Percentiles rank a stretch among this genome's conserved stretches.
These are phyloP conservation scores for Chloropsis hardwickii DNA, from an alignment of 2,113 vertebrate species.

Conservation along the genomic window DNA sequence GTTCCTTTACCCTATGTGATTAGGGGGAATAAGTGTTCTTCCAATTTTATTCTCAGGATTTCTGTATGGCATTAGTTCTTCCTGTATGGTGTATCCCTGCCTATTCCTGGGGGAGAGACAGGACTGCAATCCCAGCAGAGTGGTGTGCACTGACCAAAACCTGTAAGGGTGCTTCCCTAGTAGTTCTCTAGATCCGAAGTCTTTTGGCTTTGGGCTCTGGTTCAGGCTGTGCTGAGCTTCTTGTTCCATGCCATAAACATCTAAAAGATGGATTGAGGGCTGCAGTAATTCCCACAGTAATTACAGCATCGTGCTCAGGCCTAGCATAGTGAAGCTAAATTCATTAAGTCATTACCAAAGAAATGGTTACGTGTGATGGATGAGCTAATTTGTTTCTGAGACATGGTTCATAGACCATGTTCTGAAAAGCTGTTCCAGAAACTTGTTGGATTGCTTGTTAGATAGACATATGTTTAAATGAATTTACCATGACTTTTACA, in stretches of 20 bases:
- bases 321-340: conserved; percentile 7
- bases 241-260: conserved; percentile 18
- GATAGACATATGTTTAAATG: neutral
- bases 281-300: neutral
- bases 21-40: neutral
- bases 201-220: neutral
- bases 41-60: neutral
- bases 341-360: conserved; percentile 11
- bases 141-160: neutral
- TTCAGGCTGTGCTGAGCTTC: neutral
- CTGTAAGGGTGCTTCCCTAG: neutral
- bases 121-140: neutral
- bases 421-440: conserved; percentile 37
- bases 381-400: conserved; percentile 2
- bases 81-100: fast-evolving
- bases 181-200: neutral
- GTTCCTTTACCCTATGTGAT: neutral
- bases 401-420: neutral
- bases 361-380: neutral
- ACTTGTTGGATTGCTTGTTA: neutral
- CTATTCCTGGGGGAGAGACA: neutral
- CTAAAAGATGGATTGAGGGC: conserved; percentile 1
- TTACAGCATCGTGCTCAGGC: neutral
- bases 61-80: neutral
- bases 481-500: neutral